phyloP scores from a whole-genome alignment of 1,140 invertebrate species.

The Trichoplusia ni region DNA sequence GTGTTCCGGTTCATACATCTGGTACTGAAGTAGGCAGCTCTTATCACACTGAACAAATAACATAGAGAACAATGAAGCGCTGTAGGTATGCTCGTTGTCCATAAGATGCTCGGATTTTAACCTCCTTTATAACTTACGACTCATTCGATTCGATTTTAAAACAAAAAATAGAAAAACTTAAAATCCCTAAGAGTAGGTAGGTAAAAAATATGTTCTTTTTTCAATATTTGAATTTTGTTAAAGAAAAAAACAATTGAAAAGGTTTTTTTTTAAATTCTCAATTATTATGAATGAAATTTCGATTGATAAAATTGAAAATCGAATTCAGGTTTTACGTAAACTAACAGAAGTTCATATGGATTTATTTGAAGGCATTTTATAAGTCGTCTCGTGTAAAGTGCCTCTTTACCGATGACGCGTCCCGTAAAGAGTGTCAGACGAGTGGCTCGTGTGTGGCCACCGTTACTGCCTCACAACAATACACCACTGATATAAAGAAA shows the following conservation, averaged over 20 bases:
- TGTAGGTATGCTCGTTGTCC: conserved; percentile 56
- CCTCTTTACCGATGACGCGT: conserved; percentile 37
- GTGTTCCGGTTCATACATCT: conserved; percentile 72
- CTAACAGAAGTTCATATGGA: conserved; percentile 14
- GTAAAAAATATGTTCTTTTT: too few species aligned
- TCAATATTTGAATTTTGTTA: too few species aligned
- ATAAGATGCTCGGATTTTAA: conserved; percentile 46
- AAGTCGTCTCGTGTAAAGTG: conserved; percentile 60
- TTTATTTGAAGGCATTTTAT: not conserved
- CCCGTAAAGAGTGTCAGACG: conserved; percentile 54
- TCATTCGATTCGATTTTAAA: not conserved
- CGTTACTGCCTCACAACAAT: conserved; percentile 74
- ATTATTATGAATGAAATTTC: too few species aligned
- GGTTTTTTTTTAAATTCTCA: too few species aligned
- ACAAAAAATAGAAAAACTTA: too few species aligned
- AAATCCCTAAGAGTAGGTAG: too few species aligned
- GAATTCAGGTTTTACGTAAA: too few species aligned
- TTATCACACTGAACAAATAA: conserved; percentile 77
- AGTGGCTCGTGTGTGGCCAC: conserved; percentile 74
- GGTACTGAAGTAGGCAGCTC: conserved; percentile 64
- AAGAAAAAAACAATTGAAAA: too few species aligned
- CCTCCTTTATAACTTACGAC: conserved; percentile 42
- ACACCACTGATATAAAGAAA: conserved; percentile 78
- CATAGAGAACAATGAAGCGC: conserved; percentile 73
- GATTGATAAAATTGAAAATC: too few species aligned